A percentile compares a stretch with the other conserved stretches of the same genome.
phyloP scores from a whole-genome alignment of 2,888 invertebrate genomes.

The Drosophila melanocephala region DNA sequence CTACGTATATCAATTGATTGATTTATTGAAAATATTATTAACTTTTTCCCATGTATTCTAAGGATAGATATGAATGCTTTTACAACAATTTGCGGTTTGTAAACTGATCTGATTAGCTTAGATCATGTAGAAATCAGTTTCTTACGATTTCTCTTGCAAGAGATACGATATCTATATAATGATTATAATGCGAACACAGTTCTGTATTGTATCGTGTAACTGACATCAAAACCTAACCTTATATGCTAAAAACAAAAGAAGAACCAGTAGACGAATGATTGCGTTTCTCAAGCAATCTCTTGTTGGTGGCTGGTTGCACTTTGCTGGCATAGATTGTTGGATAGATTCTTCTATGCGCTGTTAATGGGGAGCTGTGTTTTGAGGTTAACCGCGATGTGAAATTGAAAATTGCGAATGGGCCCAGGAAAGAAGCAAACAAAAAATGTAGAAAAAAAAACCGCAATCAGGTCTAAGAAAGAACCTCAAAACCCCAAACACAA shows the following conservation, averaged over 20 bases:
- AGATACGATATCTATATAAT: conserved; percentile 9
- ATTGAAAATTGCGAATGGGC: conserved; percentile 54
- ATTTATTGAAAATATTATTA: not conserved
- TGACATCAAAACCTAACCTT: conserved; percentile 7
- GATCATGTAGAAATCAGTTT: conserved; percentile 23
- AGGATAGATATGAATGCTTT: not conserved
- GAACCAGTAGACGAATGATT: conserved; percentile 12
- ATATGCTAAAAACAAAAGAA: conserved; percentile 1
- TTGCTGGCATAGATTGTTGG: conserved; percentile 37
- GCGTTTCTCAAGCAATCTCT: conserved; percentile 11
- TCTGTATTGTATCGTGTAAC: conserved; percentile 13
- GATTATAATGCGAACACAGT: conserved; percentile 4
- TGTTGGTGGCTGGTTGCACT: conserved; percentile 3
- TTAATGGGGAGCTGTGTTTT: conserved; percentile 35
- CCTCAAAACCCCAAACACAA: conserved; percentile 18
- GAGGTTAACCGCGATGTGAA: conserved; percentile 65
- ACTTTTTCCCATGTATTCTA: not conserved
- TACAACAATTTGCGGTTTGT: conserved; percentile 15
- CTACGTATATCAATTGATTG: not conserved
- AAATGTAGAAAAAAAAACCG: conserved; percentile 23
- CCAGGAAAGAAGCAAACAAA: not conserved
- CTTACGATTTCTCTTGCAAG: conserved; percentile 12
- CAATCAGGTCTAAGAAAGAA: conserved; percentile 43
- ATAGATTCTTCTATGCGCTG: conserved; percentile 28
- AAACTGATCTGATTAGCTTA: conserved; percentile 23